These are phyloP conservation scores for Drepana arcuata DNA, from an alignment of 1,140 invertebrate genomes.

Conservation along the genomic window DNA sequence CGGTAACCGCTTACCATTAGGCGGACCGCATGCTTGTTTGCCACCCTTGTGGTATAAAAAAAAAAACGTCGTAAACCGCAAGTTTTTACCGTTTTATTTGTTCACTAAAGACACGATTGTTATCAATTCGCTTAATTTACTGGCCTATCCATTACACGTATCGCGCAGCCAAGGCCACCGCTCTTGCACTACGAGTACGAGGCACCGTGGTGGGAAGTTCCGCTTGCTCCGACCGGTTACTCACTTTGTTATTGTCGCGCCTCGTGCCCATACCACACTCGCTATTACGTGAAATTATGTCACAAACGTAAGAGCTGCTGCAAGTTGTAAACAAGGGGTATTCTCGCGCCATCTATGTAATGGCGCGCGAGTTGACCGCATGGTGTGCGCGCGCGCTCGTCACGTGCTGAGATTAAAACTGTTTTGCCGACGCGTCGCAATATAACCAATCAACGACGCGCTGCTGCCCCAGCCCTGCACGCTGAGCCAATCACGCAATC, in stretches of 20 bases:
- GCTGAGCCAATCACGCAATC: slow-evolving; percentile 32
- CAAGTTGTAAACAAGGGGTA: slow-evolving; percentile 39
- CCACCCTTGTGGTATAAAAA: too few species aligned
- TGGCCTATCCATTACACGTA: too few species aligned
- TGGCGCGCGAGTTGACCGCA: slow-evolving; percentile 5
- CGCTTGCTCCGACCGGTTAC: slow-evolving; percentile 13
- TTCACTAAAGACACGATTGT: too few species aligned
- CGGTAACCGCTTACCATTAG: too few species aligned
- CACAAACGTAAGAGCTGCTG: slow-evolving; percentile 20
- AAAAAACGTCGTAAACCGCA: too few species aligned
- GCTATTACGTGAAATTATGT: slow-evolving; percentile 53
- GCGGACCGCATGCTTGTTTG: too few species aligned
- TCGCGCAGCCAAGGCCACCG: too few species aligned
- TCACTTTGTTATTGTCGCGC: slow-evolving; percentile 24
- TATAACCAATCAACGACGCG: slow-evolving; percentile 25
- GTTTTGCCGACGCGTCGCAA: slow-evolving; percentile 24
- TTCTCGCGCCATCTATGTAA: slow-evolving; percentile 35
- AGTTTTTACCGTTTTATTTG: too few species aligned
- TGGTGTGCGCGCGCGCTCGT: slow-evolving; percentile 28
- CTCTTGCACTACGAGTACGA: too few species aligned
- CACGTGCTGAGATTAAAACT: slow-evolving; percentile 34
- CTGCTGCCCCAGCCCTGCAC: slow-evolving; percentile 28
- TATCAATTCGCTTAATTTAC: too few species aligned
- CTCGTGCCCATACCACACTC: slow-evolving; percentile 5
- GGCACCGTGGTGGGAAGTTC: too few species aligned